Evolutionary conservation across 2,113 vertebrate species (phyloP).

Genomic region (Phylloscopus trochilus): DNA sequence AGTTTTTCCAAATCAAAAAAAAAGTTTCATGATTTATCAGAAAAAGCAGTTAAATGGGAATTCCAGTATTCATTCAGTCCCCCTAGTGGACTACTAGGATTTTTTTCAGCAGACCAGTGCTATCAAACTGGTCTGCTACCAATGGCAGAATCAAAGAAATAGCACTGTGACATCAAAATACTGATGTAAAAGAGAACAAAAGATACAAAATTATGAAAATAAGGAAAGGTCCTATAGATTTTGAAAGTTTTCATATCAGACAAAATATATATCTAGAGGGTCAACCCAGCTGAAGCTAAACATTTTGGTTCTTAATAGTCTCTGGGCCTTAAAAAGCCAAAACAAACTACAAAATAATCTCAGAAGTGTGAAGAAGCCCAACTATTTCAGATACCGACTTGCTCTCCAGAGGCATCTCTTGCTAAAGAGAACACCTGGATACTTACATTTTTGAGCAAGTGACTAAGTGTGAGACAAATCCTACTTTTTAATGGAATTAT

Average conservation of each 20-base stretch:
- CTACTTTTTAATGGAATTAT: background rate
- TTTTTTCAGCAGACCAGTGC: background rate
- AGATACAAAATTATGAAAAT: background rate
- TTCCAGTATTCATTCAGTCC: background rate
- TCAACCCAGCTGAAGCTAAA: rapidly evolving
- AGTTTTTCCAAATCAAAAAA: background rate
- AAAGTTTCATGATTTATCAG: background rate
- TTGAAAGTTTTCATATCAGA: background rate
- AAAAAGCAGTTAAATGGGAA: background rate
- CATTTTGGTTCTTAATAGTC: background rate
- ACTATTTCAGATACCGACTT: background rate
- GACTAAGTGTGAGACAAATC: background rate
- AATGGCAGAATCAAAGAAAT: background rate
- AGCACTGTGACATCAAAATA: background rate
- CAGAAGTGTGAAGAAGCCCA: background rate
- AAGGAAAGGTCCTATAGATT: background rate
- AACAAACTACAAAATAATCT: background rate
- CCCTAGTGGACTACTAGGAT: background rate
- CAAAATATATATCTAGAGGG: background rate
- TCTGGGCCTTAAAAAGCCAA: background rate
- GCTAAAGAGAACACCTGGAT: background rate
- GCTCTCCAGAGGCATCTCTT: background rate
- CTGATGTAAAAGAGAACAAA: background rate
- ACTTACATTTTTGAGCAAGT: background rate
- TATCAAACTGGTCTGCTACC: background rate